Evolutionary conservation across 2,113 vertebrate genomes (phyloP).

Genomic region (Macrotus californicus): DNA sequence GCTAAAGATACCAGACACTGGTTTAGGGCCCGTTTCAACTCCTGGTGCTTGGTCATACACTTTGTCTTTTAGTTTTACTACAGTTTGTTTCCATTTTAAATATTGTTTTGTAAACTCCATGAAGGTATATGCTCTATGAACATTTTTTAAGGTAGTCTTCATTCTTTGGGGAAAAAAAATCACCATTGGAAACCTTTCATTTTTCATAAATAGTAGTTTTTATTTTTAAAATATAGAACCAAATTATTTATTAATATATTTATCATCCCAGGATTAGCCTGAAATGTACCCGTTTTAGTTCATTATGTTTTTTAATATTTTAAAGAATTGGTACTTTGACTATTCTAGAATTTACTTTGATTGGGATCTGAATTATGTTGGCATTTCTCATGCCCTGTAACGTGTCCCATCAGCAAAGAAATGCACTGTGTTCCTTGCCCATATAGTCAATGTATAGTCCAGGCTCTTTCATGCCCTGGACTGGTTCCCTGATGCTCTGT

Average conservation of each 20-base stretch:
- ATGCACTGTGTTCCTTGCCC: not conserved
- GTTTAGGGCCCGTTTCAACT: not conserved
- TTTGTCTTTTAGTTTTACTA: not conserved
- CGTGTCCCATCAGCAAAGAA: not conserved
- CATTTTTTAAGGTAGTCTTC: not conserved
- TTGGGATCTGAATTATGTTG: not conserved
- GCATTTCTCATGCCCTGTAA: not conserved
- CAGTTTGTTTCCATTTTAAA: not conserved
- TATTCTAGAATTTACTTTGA: not conserved
- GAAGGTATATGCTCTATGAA: not conserved
- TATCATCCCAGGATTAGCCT: not conserved
- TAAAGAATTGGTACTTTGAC: not conserved
- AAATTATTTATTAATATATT: not conserved
- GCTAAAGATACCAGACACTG: not conserved
- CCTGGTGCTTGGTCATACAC: not conserved
- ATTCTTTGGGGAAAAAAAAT: not conserved
- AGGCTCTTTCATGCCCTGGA: not conserved
- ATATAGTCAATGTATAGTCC: not conserved
- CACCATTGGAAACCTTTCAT: not conserved
- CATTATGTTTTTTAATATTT: not conserved
- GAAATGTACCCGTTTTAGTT: not conserved
- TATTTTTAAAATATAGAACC: not conserved
- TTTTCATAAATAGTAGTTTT: not conserved
- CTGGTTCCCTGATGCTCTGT: not conserved
- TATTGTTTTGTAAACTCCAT: not conserved